Evolutionary conservation across 2,113 vertebrate species (phyloP), one percentile per base, ranked within the genome.

Genomic region (Amazona guildingii): DNA sequence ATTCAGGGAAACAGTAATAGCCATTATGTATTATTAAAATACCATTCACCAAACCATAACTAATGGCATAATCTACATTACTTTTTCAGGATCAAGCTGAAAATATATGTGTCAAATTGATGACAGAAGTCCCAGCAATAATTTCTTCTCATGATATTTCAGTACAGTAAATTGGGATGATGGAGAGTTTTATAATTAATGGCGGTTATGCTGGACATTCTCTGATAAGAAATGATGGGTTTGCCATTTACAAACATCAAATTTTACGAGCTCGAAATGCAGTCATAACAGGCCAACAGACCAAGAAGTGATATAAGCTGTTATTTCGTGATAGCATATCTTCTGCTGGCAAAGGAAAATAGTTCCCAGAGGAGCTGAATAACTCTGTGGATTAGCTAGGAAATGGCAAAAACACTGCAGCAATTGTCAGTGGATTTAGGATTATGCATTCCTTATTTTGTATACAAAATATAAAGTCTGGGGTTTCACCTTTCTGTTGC

Each of bases 161-260:
- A 94, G 39, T 92, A 87, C 24, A 95, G 73, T 66, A 93, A 88
- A 74, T 86, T 89, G 49, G 48, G n/a, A 96, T 97, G 94, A 96
- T 94, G 81, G 92, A 97, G 93, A 93, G 89, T 92, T 95, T 94
- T 93, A 90, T 97, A 97, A 98, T 98, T 98, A 97, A 97, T 95
- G 74, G 91, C 94, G 90, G 94, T 97, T 97, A 96, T 91, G 33
- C 84, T 74, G 91, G 95, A 96, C 96, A 97, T 79, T 86, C 44
- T 96, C 95, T 97, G 97, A 97, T 98, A 97, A 97, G 92, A 97
- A 97, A 96, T 95, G 90, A 97, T 96, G 95, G 95, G 55, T 89
- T 97, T 97, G 94, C 96, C 97, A 95, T 98, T 98, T 97, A 89
- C 72, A 95, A 97, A 93, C 97, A 98, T 97, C 93, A 96, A 94